phyloP scores from a whole-genome alignment of 1,140 invertebrate species.

The Leptoteleia sp. region DNA sequence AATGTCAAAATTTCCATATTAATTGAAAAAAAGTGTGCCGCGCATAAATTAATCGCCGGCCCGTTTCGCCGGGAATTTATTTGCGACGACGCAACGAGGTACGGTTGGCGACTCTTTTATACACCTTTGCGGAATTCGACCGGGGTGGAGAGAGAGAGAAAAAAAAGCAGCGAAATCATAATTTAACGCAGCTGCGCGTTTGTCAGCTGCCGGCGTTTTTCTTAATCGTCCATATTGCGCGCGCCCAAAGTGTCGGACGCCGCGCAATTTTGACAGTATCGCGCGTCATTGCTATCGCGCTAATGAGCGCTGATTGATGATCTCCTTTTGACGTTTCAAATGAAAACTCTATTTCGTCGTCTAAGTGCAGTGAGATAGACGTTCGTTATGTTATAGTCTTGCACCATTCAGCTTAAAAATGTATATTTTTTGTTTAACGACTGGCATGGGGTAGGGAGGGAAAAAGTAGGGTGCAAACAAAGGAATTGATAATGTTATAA shows the following conservation, averaged over 20 bases:
- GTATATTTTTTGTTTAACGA: too few species aligned
- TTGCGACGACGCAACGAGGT: too few species aligned
- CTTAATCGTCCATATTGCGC: constrained; percentile 43
- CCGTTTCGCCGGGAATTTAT: constrained; percentile 14
- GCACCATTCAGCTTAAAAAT: too few species aligned
- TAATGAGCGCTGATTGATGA: constrained; percentile 36
- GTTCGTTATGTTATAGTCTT: too few species aligned
- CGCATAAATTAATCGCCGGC: not conserved
- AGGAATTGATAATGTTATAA: too few species aligned
- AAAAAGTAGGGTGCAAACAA: too few species aligned
- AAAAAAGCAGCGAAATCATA: constrained; percentile 40
- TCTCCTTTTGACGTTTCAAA: constrained; percentile 5
- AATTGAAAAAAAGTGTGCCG: constrained; percentile 20
- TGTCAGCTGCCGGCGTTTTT: constrained; percentile 46
- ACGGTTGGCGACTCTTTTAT: too few species aligned
- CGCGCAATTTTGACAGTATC: constrained; percentile 42
- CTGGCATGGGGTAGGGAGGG: too few species aligned
- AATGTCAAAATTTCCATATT: constrained; percentile 20
- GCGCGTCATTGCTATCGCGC: constrained; percentile 5
- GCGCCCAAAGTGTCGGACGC: constrained; percentile 48
- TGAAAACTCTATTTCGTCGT: constrained; percentile 9
- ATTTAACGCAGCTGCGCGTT: constrained; percentile 48
- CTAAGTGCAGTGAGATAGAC: too few species aligned
- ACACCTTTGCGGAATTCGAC: constrained; percentile 29
- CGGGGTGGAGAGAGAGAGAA: too few species aligned